A percentile compares a stretch with the other conserved stretches of the same genome.
Conservation (phyloP, 1,140 invertebrate species). For the Drosophila sucinea region DNA sequence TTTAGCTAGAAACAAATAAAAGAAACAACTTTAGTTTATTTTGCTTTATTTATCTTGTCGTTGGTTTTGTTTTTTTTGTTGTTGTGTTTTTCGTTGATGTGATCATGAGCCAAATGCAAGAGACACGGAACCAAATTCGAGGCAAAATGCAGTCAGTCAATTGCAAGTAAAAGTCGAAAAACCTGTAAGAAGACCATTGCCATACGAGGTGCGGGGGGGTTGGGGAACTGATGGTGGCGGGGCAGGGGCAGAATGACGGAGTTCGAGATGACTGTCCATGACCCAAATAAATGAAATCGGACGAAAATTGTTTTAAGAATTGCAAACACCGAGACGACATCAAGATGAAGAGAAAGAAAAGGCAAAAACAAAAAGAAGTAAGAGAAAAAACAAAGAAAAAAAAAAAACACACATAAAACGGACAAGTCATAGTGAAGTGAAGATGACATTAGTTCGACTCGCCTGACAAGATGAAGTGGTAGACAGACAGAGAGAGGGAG, state of each 20-base stretch:
- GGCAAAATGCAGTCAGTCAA: slow-evolving; percentile 46
- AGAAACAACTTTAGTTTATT: background rate
- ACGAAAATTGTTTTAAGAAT: slow-evolving; percentile 68
- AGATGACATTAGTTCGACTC: slow-evolving; percentile 9
- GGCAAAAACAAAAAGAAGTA: background rate
- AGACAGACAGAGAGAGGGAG: background rate
- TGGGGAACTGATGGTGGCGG: background rate
- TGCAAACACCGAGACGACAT: slow-evolving; percentile 34
- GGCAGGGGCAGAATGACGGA: slow-evolving; percentile 19
- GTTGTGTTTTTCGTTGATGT: slow-evolving; percentile 14
- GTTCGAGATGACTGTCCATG: slow-evolving; percentile 70
- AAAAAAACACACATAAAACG: background rate
- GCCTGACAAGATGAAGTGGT: background rate
- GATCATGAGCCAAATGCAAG: slow-evolving; percentile 43
- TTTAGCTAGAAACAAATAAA: slow-evolving; percentile 23
- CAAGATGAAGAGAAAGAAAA: slow-evolving; percentile 17
- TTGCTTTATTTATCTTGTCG: background rate
- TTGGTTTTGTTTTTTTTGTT: background rate
- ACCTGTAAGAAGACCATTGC: slow-evolving; percentile 54
- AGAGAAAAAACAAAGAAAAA: background rate
- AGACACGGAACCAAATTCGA: slow-evolving; percentile 64
- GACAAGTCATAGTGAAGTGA: slow-evolving; percentile 3
- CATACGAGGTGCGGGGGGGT: background rate
- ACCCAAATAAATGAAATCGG: slow-evolving; percentile 71
- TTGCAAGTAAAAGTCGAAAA: slow-evolving; percentile 80